These are phyloP conservation scores for Limnephilus rhombicus DNA, from an alignment of 2,888 invertebrate genomes.

Conservation along the genomic window DNA sequence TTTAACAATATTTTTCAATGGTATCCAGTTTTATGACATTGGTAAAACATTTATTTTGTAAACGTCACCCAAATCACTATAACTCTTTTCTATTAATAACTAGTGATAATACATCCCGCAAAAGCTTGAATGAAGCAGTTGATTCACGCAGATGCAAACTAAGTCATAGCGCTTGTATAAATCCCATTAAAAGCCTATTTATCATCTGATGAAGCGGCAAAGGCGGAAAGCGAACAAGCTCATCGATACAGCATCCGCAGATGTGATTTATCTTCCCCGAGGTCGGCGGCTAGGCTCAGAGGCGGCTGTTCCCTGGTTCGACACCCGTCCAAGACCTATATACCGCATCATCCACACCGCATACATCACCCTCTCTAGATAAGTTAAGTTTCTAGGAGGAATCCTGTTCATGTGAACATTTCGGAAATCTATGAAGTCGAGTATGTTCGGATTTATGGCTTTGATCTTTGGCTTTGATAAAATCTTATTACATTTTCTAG, in stretches of 20 bases:
- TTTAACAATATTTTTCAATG: too few species aligned
- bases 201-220: background rate
- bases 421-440: background rate
- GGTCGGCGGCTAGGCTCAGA: constrained; percentile 31
- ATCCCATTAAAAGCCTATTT: background rate
- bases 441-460: background rate
- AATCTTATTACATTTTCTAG: background rate
- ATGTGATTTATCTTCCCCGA: constrained; percentile 20
- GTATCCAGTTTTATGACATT: background rate
- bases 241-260: constrained; percentile 15
- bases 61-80: background rate
- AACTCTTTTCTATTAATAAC: background rate
- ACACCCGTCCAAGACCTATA: constrained; percentile 38
- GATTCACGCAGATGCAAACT: background rate
- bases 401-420: background rate
- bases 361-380: background rate
- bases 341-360: constrained; percentile 7
- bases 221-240: constrained; percentile 1
- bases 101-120: background rate
- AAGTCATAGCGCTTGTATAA: background rate
- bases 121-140: background rate
- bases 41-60: background rate
- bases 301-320: constrained; percentile 41
- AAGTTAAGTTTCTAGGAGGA: background rate
- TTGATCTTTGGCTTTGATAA: background rate